Evolutionary conservation across 1,140 invertebrate genomes (phyloP), one percentile per base, ranked within the genome.

Genomic region (Mylabris phalerata): DNA sequence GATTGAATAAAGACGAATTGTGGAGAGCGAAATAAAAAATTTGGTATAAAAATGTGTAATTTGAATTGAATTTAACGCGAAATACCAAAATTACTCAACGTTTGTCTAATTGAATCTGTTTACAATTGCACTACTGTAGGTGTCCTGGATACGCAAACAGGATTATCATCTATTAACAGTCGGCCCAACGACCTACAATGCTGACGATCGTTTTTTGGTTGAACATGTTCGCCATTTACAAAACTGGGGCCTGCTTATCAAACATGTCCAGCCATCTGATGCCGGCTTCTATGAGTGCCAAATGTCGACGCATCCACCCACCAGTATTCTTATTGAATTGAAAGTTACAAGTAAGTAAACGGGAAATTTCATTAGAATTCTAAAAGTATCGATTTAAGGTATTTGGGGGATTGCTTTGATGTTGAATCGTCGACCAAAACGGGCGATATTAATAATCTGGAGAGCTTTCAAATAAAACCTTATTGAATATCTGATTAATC

Each of bases 201-300:
- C 84, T 62, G 87, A 89, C 70, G 84, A 84, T 54, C 77, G 87
- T 58, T 89, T 89, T 71, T 82, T 87, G 68, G 86, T 90, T n/a
- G 87, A 87, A 51, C 88, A 90, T 70, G 84, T 86, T n/a, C 81
- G 85, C 55, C 85, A 87, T 68, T 76, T 82, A 64, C 79, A 85
- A 78, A 85, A 89, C 64, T 90, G 87, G 87, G 82, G 84, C 3
- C 75, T 90, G 40, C 79, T 86, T 60, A 85, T 90, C 66, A 84
- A 85, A 67, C 81, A 81, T 60, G 87, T 88, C 4, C 84, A 81
- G 38, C 75, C 81, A 4, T 77, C 82, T 10, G 88, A 91, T 67
- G 82, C 80, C 5, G 88, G 87, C n/a, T 73, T 87, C 26, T 90
- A 90, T 68, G 87, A 90, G 73, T 90, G 88, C 73, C 88, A 90